A percentile compares a stretch with the other conserved stretches of the same genome.
Conservation (phyloP, 2,888 invertebrate species). For the Diplazon laetatorius region DNA sequence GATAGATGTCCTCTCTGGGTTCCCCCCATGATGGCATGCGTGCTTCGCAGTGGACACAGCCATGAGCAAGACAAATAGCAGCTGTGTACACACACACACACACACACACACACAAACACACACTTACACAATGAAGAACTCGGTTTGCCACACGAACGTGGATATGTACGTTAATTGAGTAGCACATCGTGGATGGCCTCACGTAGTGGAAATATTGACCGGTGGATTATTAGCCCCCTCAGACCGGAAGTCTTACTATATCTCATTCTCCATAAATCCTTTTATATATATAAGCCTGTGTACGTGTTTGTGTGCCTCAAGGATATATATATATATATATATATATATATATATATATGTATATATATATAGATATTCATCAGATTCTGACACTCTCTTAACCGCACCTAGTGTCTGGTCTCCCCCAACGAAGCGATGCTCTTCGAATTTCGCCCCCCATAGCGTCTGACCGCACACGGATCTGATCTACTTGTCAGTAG, state of each 20-base stretch:
- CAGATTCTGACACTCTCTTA: not conserved
- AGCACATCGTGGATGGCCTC: slow-evolving; percentile 45
- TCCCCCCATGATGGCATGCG: not conserved
- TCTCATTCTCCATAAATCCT: too few relatives aligned
- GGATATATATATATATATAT: too few relatives aligned
- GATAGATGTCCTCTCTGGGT: not conserved
- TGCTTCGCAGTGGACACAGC: not conserved
- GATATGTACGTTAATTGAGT: slow-evolving; percentile 47
- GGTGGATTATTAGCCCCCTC: slow-evolving; percentile 62
- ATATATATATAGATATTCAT: too few relatives aligned
- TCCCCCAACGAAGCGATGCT: not conserved
- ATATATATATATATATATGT: too few relatives aligned
- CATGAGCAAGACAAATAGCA: not conserved
- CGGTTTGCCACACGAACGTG: not conserved
- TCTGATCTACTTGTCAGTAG: slow-evolving; percentile 27
- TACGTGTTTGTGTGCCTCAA: too few relatives aligned
- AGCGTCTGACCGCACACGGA: slow-evolving; percentile 4
- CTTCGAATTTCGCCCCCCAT: slow-evolving; percentile 10
- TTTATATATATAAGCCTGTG: too few relatives aligned
- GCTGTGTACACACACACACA: too few relatives aligned
- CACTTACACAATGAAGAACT: not conserved
- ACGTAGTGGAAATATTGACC: slow-evolving; percentile 67
- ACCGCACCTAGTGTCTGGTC: not conserved
- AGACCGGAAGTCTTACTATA: too few relatives aligned
- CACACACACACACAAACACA: too few relatives aligned